Percentiles rank a stretch among this genome's conserved stretches.
Evolutionary conservation across 2,113 vertebrate species (phyloP).

Genomic region (Passer domesticus): DNA sequence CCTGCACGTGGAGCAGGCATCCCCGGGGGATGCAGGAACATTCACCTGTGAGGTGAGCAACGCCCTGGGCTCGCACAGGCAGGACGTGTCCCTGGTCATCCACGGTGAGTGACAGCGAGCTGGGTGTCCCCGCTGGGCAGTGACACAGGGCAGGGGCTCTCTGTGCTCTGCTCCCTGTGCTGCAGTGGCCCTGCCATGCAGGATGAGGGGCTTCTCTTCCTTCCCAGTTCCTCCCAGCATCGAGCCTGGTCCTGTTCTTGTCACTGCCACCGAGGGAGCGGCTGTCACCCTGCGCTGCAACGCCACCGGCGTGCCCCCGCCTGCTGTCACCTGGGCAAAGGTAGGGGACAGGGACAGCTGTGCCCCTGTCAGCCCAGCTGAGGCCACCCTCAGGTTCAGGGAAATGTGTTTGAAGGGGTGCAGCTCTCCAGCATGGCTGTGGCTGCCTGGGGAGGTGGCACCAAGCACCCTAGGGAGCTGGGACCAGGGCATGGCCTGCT

Average conservation of each 20-base stretch:
- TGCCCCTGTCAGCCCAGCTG: not conserved
- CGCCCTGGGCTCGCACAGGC: conserved; percentile 75
- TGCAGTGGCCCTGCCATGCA: not conserved
- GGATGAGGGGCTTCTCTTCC: conserved; percentile 31
- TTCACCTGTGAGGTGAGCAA: conserved; percentile 87
- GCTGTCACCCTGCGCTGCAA: conserved; percentile 79
- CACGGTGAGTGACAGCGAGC: conserved; percentile 73
- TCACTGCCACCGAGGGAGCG: conserved; percentile 80
- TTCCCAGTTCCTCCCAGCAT: conserved; percentile 88
- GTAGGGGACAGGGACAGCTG: conserved; percentile 52
- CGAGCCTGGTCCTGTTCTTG: conserved; percentile 74
- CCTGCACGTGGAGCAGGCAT: conserved; percentile 76
- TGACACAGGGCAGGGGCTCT: accelerated
- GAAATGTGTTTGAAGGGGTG: accelerated
- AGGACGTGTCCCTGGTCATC: conserved; percentile 77
- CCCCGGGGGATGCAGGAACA: conserved; percentile 75
- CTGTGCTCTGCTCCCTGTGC: not conserved
- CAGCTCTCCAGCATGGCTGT: accelerated
- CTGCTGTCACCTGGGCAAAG: conserved; percentile 87
- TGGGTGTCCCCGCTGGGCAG: accelerated
- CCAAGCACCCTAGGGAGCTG: not conserved
- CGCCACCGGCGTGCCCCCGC: conserved; percentile 79
- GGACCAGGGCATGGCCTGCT: accelerated
- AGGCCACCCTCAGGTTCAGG: accelerated
- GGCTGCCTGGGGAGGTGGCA: not conserved